phyloP scores from a whole-genome alignment of 2,113 vertebrate genomes.

The Labeo catla region DNA sequence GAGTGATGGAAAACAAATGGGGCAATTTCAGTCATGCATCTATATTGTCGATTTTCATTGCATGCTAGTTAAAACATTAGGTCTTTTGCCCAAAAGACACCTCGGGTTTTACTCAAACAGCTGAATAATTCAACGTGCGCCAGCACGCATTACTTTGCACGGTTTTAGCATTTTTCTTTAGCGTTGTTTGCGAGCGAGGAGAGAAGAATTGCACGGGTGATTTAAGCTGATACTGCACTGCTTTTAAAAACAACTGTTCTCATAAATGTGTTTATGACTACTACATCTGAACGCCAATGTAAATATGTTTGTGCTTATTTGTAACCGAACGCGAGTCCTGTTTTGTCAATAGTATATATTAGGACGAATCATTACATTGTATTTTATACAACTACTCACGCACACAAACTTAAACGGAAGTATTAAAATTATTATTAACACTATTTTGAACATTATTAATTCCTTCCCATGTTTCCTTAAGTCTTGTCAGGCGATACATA shows the following conservation, averaged over 20 bases:
- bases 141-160: not conserved
- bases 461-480: not conserved
- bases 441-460: not conserved
- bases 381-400: not conserved
- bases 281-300: not conserved
- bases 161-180: not conserved
- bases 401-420: not conserved
- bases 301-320: not conserved
- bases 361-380: not conserved
- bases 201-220: not conserved
- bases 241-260: not conserved
- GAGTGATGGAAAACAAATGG: slow-evolving; percentile 16
- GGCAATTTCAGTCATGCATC: slow-evolving; percentile 22
- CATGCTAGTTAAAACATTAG: not conserved
- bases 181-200: not conserved
- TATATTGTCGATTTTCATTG: slow-evolving; percentile 8
- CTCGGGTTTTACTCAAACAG: not conserved
- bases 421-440: not conserved
- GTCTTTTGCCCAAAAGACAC: not conserved
- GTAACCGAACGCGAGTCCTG: not conserved
- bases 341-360: not conserved
- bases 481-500: not conserved
- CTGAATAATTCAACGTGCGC: not conserved
- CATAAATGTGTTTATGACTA: not conserved
- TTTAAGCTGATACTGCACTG: not conserved